phyloP scores from a whole-genome alignment of 2,113 vertebrate genomes.

The Phylloscopus trochiloides region DNA sequence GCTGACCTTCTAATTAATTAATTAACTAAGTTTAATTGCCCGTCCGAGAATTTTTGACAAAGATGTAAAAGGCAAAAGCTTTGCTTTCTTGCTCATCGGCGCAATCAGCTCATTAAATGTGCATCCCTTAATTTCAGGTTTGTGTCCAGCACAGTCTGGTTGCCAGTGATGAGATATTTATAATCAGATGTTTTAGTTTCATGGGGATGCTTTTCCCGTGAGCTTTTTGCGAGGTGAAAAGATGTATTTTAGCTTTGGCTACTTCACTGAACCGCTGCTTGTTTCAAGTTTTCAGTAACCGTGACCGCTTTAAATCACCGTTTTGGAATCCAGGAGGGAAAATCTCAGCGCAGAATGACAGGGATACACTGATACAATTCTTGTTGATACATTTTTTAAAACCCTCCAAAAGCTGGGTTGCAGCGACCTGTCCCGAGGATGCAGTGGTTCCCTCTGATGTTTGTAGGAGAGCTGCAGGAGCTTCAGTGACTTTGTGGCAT shows the following conservation, averaged over 20 bases:
- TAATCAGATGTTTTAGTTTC: background rate
- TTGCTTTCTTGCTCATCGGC: background rate
- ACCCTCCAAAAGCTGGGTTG: accelerated
- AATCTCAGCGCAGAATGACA: background rate
- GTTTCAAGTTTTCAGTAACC: background rate
- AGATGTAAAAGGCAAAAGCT: background rate
- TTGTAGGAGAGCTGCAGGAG: background rate
- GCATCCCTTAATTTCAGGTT: background rate
- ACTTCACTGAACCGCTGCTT: background rate
- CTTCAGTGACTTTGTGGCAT: background rate
- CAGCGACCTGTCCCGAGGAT: background rate
- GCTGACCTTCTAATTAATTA: too few species aligned
- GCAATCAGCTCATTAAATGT: background rate
- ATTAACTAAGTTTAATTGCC: background rate
- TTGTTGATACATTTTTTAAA: background rate
- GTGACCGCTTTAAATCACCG: background rate
- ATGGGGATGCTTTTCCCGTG: background rate
- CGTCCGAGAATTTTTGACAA: background rate
- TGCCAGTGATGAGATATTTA: background rate
- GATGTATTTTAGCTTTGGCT: background rate
- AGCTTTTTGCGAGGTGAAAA: background rate
- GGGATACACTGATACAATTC: background rate
- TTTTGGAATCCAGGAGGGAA: background rate
- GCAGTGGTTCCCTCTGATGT: background rate
- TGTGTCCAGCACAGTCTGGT: background rate